Percentiles rank a stretch among this genome's conserved stretches.
These are phyloP conservation scores for Xestia xanthographa DNA, from an alignment of 2,888 invertebrate genomes.

Conservation along the genomic window DNA sequence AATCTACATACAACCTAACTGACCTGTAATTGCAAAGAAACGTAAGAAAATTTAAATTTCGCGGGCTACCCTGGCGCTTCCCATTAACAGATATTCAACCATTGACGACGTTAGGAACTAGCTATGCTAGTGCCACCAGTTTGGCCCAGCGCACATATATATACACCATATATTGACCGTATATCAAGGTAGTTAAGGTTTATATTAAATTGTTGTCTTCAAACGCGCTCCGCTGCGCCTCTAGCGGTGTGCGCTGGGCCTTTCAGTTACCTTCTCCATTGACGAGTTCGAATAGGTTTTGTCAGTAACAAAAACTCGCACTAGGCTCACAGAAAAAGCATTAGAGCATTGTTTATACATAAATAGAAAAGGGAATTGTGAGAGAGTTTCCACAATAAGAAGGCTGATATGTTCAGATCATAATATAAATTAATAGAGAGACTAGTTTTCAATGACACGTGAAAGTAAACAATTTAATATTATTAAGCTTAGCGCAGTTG, in stretches of 20 bases:
- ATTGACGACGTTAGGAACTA: neutral
- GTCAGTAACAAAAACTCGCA: neutral
- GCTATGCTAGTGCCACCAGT: neutral
- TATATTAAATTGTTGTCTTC: no score
- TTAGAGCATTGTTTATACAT: neutral
- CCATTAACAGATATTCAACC: neutral
- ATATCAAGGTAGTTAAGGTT: no score
- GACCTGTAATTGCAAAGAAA: no score
- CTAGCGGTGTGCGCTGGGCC: no score
- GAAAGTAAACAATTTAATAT: conserved; percentile 26
- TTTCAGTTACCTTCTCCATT: neutral
- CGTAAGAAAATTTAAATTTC: no score
- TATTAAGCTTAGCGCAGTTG: conserved; percentile 41
- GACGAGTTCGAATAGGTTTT: neutral
- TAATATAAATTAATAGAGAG: conserved; percentile 61
- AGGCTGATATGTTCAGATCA: conserved; percentile 55
- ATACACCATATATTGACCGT: no score
- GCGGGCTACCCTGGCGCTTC: no score
- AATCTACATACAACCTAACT: no score
- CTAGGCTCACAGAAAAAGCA: conserved; percentile 17
- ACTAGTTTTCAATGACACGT: conserved; percentile 65
- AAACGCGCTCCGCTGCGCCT: no score
- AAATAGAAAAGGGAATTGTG: neutral
- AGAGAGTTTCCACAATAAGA: conserved; percentile 7
- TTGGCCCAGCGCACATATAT: no score